Evolutionary conservation across 2,888 invertebrate genomes (phyloP).

Genomic region (Leptothorax acervorum): DNA sequence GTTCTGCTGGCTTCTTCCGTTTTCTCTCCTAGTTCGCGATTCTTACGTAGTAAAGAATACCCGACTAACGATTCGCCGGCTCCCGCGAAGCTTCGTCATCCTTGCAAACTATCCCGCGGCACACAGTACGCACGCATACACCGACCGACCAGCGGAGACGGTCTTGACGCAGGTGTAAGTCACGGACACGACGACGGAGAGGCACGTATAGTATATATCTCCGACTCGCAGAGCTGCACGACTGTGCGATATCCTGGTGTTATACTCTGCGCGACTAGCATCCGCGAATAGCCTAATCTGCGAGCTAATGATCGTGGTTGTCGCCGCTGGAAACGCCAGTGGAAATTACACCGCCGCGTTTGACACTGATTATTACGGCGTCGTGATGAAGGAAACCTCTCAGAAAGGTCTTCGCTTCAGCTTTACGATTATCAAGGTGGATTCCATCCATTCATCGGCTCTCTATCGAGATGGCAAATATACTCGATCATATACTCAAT

Average conservation of each 20-base stretch:
- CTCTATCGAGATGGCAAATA: not conserved
- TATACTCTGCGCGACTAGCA: not conserved
- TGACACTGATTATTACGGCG: slow-evolving; percentile 45
- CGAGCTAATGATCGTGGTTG: slow-evolving; percentile 39
- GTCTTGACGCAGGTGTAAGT: slow-evolving; percentile 51
- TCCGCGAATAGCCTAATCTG: slow-evolving; percentile 43
- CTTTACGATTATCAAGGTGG: not conserved
- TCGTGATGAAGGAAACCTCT: not conserved
- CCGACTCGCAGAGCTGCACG: slow-evolving; percentile 23
- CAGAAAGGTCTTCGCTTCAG: not conserved
- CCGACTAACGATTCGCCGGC: slow-evolving; percentile 78
- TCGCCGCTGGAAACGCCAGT: slow-evolving; percentile 23
- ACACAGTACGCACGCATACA: slow-evolving; percentile 27
- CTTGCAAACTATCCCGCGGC: slow-evolving; percentile 80
- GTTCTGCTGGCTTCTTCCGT: slow-evolving; percentile 37
- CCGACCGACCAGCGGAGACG: not conserved
- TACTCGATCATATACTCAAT: not conserved
- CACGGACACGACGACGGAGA: slow-evolving; percentile 12
- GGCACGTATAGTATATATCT: not conserved
- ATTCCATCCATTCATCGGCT: not conserved
- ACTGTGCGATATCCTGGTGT: not conserved
- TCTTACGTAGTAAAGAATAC: slow-evolving; percentile 75
- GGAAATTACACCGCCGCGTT: slow-evolving; percentile 37
- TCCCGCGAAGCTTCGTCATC: slow-evolving; percentile 80
- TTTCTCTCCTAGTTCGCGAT: slow-evolving; percentile 60